phyloP scores from a whole-genome alignment of 1,140 invertebrate genomes.

The Platyura marginata region DNA sequence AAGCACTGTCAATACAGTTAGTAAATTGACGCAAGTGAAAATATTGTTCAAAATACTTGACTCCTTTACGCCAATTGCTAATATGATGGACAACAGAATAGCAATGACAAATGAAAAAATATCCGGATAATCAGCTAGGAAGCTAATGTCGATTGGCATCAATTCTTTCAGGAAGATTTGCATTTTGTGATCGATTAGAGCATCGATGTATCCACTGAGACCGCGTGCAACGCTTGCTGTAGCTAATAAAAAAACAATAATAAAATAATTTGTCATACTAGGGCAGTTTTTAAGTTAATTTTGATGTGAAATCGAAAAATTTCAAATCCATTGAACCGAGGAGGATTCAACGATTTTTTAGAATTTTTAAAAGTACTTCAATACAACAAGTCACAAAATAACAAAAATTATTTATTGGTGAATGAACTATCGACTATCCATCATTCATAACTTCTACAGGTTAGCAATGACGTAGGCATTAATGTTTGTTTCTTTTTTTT shows the following conservation, averaged over 20 bases:
- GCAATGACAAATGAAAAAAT: constrained; percentile 58
- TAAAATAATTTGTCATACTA: neutral
- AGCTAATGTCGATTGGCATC: constrained; percentile 50
- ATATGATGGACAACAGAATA: constrained; percentile 41
- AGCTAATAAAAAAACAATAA: constrained; percentile 26
- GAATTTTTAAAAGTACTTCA: too few relatives aligned
- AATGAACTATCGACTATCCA: too few relatives aligned
- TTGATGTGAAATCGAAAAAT: too few relatives aligned
- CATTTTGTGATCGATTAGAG: constrained; percentile 56
- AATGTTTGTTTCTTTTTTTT: too few relatives aligned
- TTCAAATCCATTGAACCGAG: too few relatives aligned
- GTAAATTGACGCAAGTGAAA: constrained; percentile 72
- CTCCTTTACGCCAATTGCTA: constrained; percentile 72
- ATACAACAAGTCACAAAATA: too few relatives aligned
- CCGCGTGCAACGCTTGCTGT: constrained; percentile 84
- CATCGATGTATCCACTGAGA: constrained; percentile 76
- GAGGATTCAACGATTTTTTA: too few relatives aligned
- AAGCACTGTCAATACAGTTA: constrained; percentile 68
- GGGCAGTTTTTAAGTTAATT: neutral
- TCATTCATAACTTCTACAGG: too few relatives aligned
- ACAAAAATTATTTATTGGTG: too few relatives aligned
- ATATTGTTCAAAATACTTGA: constrained; percentile 79
- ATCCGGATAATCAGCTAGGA: constrained; percentile 65
- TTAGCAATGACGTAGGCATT: too few relatives aligned
- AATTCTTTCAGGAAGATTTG: constrained; percentile 38